A percentile compares a stretch with the other conserved stretches of the same genome.
These are phyloP conservation scores for Drosophila ochracea DNA, from an alignment of 2,888 invertebrate genomes.

Conservation along the genomic window DNA sequence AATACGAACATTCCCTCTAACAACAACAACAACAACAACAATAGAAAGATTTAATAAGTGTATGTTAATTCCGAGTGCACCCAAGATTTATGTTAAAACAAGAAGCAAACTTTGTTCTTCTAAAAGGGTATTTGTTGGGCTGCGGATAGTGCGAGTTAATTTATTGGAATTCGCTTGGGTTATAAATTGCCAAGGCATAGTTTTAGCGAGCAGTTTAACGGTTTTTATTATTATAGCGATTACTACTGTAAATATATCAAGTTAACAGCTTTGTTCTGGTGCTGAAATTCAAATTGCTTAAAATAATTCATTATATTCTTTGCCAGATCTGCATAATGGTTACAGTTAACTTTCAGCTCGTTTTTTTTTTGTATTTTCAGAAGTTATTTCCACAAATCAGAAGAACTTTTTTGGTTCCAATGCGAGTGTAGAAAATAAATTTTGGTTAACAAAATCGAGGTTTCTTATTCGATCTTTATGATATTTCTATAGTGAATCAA, in stretches of 20 bases:
- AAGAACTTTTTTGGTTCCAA: too few relatives aligned
- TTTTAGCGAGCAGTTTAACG: not conserved
- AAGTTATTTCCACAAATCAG: not conserved
- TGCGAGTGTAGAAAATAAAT: too few relatives aligned
- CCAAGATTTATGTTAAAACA: conserved; percentile 31
- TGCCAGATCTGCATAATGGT: not conserved
- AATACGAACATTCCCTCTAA: conserved; percentile 30
- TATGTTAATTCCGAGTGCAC: conserved; percentile 26
- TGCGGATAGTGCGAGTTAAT: conserved; percentile 20
- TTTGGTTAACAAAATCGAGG: not conserved
- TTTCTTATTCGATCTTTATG: not conserved
- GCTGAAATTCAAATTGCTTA: not conserved
- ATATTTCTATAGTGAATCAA: not conserved
- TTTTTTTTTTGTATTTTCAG: not conserved
- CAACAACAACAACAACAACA: conserved; percentile 4
- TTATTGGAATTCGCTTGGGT: conserved; percentile 15
- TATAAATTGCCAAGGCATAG: not conserved
- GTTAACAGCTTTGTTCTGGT: not conserved
- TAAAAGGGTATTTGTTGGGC: conserved; percentile 13
- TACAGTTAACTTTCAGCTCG: not conserved
- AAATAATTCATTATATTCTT: not conserved
- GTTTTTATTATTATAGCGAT: not conserved
- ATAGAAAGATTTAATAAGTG: not conserved
- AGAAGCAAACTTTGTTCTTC: conserved; percentile 35
- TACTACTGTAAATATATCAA: not conserved